These are phyloP conservation scores for Corvus cornix DNA, from an alignment of 2,113 vertebrate species.

Conservation along the genomic window DNA sequence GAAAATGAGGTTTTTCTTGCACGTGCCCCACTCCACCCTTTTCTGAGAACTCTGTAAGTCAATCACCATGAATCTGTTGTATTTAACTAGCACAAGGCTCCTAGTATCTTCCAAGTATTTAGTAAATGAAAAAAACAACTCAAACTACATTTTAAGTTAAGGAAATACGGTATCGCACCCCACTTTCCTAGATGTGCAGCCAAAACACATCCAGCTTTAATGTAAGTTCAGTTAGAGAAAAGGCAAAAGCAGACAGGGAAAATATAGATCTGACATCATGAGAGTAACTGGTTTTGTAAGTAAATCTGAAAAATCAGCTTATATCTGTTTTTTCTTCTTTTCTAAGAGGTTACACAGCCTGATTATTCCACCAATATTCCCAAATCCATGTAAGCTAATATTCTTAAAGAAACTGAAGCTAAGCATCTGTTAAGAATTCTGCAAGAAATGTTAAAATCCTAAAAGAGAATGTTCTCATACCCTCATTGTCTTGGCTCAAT, in stretches of 20 bases:
- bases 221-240: not conserved
- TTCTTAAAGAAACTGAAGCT: not conserved
- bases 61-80: not conserved
- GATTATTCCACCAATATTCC: not conserved
- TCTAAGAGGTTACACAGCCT: not conserved
- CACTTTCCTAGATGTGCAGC: conserved; percentile 12
- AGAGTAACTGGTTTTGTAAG: not conserved
- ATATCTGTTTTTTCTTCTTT: not conserved
- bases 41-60: not conserved
- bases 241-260: not conserved
- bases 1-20: not conserved
- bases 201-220: conserved; percentile 39
- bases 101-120: not conserved
- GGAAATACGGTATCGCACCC: not conserved
- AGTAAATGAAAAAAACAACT: conserved; percentile 29
- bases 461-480: not conserved
- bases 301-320: not conserved
- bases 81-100: not conserved
- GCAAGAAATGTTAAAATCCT: not conserved
- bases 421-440: not conserved
- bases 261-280: not conserved
- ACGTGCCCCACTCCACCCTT: not conserved
- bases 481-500: not conserved
- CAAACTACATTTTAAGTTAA: conserved; percentile 13
- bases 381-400: not conserved